Evolutionary conservation across 2,888 invertebrate genomes (phyloP), one percentile per base, ranked within the genome.

Genomic region (Hofmannophila pseudospretella): DNA sequence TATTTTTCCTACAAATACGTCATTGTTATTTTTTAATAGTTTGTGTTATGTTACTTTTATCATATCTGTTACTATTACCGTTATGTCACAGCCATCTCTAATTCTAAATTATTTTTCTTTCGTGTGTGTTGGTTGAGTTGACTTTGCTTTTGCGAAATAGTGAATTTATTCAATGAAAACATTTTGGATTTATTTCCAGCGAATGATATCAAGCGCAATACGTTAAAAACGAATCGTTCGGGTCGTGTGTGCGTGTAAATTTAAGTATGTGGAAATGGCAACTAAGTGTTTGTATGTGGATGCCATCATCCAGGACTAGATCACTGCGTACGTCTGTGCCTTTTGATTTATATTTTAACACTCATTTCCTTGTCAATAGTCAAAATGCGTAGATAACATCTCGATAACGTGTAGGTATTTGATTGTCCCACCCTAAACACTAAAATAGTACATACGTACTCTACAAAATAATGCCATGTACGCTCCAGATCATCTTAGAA

Each of bases 401-500:
- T 7, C 7, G 9, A 12, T 20, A 22, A 29, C 7, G 9, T 22
- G 4, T n/a, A n/a, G n/a, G n/a, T 10, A 22, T 20, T 5, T 9
- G 12, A 16, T 25, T n/a, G 14, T 23, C 7, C 13, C 9, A 9
- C 11, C 12, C 14, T 14, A 14, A 7, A 7, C 28, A 9, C 29
- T 29, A 30, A 33, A 36, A n/a, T 36, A 30, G 31, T 20, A 31
- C 37, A 29, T 20, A 31, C 37, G 44, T 46, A 47, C 47, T 57
- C 42, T 45, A 57, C 56, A 71, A 82, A 77, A 84, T 73, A 78
- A 84, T 85, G 85, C 85, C 64, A 85, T 85, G 86, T 84, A 77
- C 70, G 80, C 81, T 78, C 85, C 79, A 56, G 85, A 85, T 68
- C 79, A 80, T 61, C 59, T 63, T 40, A 72, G 79, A 74, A 71